Percentiles rank a stretch among this genome's conserved stretches.
These are phyloP conservation scores for Schizothorax lantsangensis DNA, from an alignment of 2,797 vertebrate species.

Conservation along the genomic window DNA sequence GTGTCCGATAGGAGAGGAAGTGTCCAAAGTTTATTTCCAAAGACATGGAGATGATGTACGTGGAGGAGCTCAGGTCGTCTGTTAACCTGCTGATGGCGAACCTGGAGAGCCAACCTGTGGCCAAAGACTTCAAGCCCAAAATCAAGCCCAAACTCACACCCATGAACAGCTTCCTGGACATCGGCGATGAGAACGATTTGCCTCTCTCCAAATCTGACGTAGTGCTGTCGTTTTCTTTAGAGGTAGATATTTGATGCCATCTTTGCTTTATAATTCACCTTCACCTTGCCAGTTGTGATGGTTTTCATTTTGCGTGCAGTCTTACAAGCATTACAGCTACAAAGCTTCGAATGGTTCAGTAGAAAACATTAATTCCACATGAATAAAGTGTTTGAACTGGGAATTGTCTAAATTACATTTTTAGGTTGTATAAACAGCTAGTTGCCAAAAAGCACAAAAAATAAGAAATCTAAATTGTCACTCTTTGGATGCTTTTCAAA, in stretches of 20 bases:
- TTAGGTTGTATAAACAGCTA: neutral
- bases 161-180: conserved; percentile 92
- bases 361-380: neutral
- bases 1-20: conserved; percentile 83
- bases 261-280: neutral
- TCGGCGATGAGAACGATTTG: conserved; percentile 91
- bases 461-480: neutral
- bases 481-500: neutral
- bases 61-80: conserved; percentile 92
- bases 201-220: conserved; percentile 94
- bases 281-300: neutral
- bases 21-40: conserved; percentile 85
- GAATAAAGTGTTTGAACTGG: neutral
- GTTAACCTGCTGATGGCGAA: conserved; percentile 97
- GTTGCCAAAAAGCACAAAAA: neutral
- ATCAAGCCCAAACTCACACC: conserved; percentile 92
- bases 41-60: conserved; percentile 91
- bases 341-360: neutral
- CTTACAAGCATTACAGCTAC: neutral
- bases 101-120: conserved; percentile 95
- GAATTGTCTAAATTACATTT: neutral
- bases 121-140: conserved; percentile 92
- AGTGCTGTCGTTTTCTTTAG: conserved; percentile 91
- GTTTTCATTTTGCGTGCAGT: neutral
- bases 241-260: conserved; percentile 76